Percentiles rank a stretch among this genome's conserved stretches.
These are phyloP conservation scores for Laupala kohalensis DNA, from an alignment of 1,140 invertebrate species.

Conservation along the genomic window DNA sequence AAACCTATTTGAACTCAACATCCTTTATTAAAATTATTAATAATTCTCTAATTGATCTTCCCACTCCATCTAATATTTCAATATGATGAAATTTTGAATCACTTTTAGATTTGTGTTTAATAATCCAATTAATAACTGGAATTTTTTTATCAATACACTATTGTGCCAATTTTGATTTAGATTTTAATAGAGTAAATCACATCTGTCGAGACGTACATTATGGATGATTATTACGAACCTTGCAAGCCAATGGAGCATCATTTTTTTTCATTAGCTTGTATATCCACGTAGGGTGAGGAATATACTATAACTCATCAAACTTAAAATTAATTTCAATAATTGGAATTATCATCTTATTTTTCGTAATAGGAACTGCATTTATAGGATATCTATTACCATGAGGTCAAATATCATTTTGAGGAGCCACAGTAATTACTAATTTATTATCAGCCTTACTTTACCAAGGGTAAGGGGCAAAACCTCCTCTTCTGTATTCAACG, in stretches of 20 bases:
- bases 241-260: constrained; percentile 29
- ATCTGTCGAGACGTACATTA: constrained; percentile 32
- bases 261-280: constrained; percentile 35
- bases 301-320: constrained; percentile 33
- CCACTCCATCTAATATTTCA: constrained; percentile 36
- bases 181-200: not conserved
- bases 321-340: too few relatives aligned
- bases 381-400: too few relatives aligned
- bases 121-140: not conserved
- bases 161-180: not conserved
- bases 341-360: too few relatives aligned
- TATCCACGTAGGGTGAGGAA: constrained; percentile 36
- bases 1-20: constrained; percentile 31
- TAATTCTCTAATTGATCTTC: constrained; percentile 38
- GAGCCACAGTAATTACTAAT: too few relatives aligned
- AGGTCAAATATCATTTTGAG: too few relatives aligned
- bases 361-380: too few relatives aligned
- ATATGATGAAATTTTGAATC: constrained; percentile 33
- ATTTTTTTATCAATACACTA: not conserved
- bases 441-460: too few relatives aligned
- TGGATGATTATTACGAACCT: constrained; percentile 17
- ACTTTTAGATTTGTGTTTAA: not conserved
- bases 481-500: too few relatives aligned
- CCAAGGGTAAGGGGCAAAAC: too few relatives aligned
- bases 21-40: constrained; percentile 34